Conservation (phyloP, 1,140 invertebrate genomes). For the Drosophila rufa region DNA sequence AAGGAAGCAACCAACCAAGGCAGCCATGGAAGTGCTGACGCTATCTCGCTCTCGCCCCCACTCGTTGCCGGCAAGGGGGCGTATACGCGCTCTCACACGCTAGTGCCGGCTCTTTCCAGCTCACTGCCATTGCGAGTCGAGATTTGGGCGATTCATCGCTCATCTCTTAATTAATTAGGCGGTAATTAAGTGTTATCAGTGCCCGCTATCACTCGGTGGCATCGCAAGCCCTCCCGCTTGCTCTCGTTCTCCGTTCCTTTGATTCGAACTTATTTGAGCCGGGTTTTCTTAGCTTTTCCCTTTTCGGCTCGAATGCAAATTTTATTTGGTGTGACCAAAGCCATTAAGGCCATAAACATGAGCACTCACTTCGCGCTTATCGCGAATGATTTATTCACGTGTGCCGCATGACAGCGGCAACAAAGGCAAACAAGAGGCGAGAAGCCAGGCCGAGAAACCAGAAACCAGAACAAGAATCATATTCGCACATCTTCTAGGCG, state of each 20-base stretch:
- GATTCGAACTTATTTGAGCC: slow-evolving; percentile 1
- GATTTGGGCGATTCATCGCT: slow-evolving; percentile 31
- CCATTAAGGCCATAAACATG: slow-evolving; percentile 64
- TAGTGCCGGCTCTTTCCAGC: slow-evolving; percentile 57
- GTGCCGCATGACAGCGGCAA: slow-evolving; percentile 45
- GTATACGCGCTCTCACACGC: slow-evolving; percentile 35
- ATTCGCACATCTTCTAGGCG: slow-evolving; percentile 47
- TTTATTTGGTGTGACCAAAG: slow-evolving; percentile 41
- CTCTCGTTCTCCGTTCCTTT: slow-evolving; percentile 7
- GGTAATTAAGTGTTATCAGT: slow-evolving; percentile 77
- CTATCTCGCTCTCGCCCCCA: slow-evolving; percentile 51
- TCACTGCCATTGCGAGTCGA: neutral
- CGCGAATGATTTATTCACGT: slow-evolving; percentile 75
- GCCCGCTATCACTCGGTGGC: slow-evolving; percentile 49
- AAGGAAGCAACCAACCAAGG: slow-evolving; percentile 54
- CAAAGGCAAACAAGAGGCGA: slow-evolving; percentile 38
- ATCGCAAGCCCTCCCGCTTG: slow-evolving; percentile 23
- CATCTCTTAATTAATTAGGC: slow-evolving; percentile 75
- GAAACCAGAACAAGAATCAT: slow-evolving; percentile 27
- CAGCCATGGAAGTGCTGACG: slow-evolving; percentile 54
- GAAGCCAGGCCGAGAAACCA: slow-evolving; percentile 23
- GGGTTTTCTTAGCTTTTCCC: slow-evolving; percentile 14
- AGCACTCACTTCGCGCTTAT: slow-evolving; percentile 62
- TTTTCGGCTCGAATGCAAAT: slow-evolving; percentile 42
- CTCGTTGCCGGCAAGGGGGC: slow-evolving; percentile 42